Conservation (phyloP, 2,113 vertebrate species). For the Melanostigma gelatinosum region DNA sequence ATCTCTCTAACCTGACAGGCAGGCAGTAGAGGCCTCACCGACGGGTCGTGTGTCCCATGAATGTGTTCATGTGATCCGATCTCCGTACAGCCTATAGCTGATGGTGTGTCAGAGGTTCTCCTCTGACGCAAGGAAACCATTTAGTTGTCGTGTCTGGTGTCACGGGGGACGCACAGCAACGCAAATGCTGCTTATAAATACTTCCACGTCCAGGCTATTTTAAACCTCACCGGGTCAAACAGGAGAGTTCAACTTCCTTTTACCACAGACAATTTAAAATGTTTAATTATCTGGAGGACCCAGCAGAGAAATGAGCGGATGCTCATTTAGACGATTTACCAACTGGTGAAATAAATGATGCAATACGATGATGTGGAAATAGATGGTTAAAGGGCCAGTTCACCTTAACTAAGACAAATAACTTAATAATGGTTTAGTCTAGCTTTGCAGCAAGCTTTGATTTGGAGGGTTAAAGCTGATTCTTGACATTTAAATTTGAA, state of each 20-base stretch:
- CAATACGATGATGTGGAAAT: neutral
- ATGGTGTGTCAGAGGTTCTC: constrained; percentile 89
- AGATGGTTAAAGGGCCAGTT: neutral
- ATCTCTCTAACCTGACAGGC: constrained; percentile 60
- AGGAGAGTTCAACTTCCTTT: constrained; percentile 64
- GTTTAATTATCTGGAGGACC: constrained; percentile 1
- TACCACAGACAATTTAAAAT: constrained; percentile 18
- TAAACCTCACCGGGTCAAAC: constrained; percentile 62
- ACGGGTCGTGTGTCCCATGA: constrained; percentile 42
- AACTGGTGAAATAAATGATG: neutral
- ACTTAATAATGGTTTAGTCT: neutral
- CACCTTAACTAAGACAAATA: neutral
- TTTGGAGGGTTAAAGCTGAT: neutral
- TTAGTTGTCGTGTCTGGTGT: constrained; percentile 92
- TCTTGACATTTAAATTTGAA: neutral
- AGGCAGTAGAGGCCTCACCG: neutral
- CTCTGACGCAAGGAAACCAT: constrained; percentile 92
- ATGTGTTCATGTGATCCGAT: constrained; percentile 15
- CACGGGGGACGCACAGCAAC: constrained; percentile 65
- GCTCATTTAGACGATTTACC: neutral
- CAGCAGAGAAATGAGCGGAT: neutral
- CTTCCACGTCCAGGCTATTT: constrained; percentile 76
- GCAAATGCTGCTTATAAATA: constrained; percentile 81
- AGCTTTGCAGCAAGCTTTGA: neutral
- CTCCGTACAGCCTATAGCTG: constrained; percentile 67